Conservation (phyloP, 2,797 vertebrate species). For the Gambelia wislizenii region DNA sequence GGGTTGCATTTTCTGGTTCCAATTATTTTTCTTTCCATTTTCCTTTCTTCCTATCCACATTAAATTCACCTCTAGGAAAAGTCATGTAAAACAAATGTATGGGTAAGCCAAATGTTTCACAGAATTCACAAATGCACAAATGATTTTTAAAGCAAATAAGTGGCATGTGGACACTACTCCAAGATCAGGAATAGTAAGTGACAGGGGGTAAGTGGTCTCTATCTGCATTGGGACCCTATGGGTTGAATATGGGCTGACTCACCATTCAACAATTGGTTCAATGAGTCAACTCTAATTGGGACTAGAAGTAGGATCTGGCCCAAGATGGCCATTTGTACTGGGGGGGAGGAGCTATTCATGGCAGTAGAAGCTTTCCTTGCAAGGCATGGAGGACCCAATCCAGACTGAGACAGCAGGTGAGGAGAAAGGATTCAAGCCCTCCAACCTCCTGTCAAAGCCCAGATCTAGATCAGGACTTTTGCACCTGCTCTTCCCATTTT, state of each 20-base stretch:
- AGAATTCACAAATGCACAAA: no score
- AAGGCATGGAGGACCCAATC: no score
- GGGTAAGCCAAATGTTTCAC: neutral
- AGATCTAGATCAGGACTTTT: neutral
- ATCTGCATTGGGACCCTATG: no score
- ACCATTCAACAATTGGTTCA: no score
- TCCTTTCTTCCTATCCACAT: neutral
- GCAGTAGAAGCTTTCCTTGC: no score
- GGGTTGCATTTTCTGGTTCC: neutral
- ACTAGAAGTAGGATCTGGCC: no score
- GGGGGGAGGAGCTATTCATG: no score
- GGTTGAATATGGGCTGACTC: no score
- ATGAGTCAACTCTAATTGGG: no score
- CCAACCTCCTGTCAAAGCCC: no score
- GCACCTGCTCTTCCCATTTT: neutral
- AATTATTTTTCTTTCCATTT: constrained; percentile 15
- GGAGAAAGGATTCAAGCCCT: neutral
- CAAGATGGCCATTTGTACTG: no score
- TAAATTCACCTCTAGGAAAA: neutral
- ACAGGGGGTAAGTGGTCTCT: no score
- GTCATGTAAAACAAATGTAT: neutral
- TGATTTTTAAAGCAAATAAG: neutral
- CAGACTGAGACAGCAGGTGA: neutral
- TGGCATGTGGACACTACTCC: neutral
- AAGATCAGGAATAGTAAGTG: neutral